These are phyloP conservation scores for Drosophila subquinaria DNA, from an alignment of 2,888 invertebrate genomes.

Conservation along the genomic window DNA sequence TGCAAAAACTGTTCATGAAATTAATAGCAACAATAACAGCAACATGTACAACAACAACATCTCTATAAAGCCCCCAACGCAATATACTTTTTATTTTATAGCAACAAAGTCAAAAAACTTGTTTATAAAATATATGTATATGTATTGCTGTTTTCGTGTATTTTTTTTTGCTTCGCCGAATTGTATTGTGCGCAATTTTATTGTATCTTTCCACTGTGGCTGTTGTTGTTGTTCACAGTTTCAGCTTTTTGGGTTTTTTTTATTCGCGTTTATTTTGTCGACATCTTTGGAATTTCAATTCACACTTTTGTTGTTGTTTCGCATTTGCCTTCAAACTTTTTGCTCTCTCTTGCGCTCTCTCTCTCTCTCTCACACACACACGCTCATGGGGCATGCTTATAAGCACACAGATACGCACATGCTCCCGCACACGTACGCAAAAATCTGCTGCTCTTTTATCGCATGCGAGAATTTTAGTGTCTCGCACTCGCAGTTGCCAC, in stretches of 20 bases:
- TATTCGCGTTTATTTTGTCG: constrained; percentile 75
- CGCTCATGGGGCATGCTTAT: not conserved
- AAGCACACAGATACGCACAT: constrained; percentile 63
- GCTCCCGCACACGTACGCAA: constrained; percentile 51
- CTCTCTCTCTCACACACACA: constrained; percentile 6
- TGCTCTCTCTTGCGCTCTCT: constrained; percentile 17
- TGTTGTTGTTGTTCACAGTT: constrained; percentile 46
- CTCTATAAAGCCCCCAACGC: constrained; percentile 17
- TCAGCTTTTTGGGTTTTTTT: constrained; percentile 46
- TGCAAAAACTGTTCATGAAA: constrained; percentile 29
- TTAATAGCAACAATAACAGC: constrained; percentile 32
- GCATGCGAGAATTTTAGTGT: constrained; percentile 55
- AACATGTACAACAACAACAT: constrained; percentile 23
- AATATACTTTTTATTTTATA: constrained; percentile 23
- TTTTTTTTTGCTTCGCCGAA: constrained; percentile 60
- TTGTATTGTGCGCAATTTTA: constrained; percentile 77
- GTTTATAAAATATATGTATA: constrained; percentile 57
- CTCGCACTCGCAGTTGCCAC: constrained; percentile 2
- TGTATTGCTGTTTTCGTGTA: constrained; percentile 28
- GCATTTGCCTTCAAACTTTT: constrained; percentile 44
- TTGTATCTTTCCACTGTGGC: constrained; percentile 66
- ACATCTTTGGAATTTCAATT: constrained; percentile 84
- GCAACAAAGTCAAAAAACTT: constrained; percentile 64
- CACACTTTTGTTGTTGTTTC: constrained; percentile 80
- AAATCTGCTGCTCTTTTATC: constrained; percentile 43